phyloP scores from a whole-genome alignment of 2,113 vertebrate genomes.

The Ictalurus punctatus region DNA sequence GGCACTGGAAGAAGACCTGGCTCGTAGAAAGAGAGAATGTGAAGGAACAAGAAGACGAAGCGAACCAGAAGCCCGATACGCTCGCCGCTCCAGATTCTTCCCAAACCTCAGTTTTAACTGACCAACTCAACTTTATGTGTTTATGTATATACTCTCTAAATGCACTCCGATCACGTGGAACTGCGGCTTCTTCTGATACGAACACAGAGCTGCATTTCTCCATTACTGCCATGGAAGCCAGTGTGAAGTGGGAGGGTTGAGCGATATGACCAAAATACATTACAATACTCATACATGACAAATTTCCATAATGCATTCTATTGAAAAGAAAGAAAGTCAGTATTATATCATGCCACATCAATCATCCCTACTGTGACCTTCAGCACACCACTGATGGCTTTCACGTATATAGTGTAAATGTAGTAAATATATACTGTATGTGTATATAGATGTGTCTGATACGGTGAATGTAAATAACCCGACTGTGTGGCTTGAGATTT shows the following conservation, averaged over 20 bases:
- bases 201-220: not conserved
- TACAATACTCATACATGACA: not conserved
- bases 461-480: not conserved
- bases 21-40: slow-evolving; percentile 48
- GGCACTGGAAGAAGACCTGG: slow-evolving; percentile 71
- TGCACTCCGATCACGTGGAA: not conserved
- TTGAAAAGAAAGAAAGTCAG: not conserved
- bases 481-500: not conserved
- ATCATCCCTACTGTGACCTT: not conserved
- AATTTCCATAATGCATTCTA: not conserved
- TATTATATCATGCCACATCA: not conserved
- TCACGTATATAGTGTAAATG: not conserved
- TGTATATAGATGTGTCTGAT: not conserved
- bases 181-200: no score
- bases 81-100: slow-evolving; percentile 57
- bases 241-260: not conserved
- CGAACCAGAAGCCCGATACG: slow-evolving; percentile 43
- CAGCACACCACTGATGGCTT: not conserved
- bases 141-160: not conserved
- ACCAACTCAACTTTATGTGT: not conserved
- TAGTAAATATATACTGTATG: slow-evolving; percentile 9
- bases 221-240: not conserved
- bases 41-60: slow-evolving; percentile 7
- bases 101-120: slow-evolving; percentile 57
- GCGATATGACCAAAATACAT: not conserved